These are phyloP conservation scores for Aproaerema taeniolella DNA, from an alignment of 2,888 invertebrate genomes.

Conservation along the genomic window DNA sequence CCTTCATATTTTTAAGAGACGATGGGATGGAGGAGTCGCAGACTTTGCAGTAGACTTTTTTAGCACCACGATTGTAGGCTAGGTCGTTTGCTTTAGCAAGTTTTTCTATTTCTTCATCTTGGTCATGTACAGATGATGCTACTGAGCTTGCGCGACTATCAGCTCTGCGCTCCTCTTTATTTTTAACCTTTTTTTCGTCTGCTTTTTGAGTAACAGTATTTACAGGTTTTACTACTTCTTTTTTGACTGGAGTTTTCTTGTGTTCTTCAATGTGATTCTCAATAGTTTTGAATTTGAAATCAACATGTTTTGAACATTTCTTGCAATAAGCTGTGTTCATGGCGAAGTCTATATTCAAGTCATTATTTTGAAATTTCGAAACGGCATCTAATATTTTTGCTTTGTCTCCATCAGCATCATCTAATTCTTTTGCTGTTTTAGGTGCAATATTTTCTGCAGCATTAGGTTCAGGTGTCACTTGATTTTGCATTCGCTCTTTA, in stretches of 20 bases:
- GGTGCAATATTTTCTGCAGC: background rate
- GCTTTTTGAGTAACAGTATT: background rate
- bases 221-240: background rate
- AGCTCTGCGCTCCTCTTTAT: slow-evolving; percentile 6
- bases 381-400: slow-evolving; percentile 25
- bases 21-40: slow-evolving; percentile 23
- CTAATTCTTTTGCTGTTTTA: slow-evolving; percentile 1
- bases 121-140: slow-evolving; percentile 10
- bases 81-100: slow-evolving; percentile 24
- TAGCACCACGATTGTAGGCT: slow-evolving; percentile 9
- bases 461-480: background rate
- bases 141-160: slow-evolving; percentile 8
- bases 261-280: slow-evolving; percentile 28
- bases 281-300: slow-evolving; percentile 22
- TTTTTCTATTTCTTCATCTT: slow-evolving; percentile 17
- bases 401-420: slow-evolving; percentile 14
- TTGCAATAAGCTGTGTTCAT: slow-evolving; percentile 28
- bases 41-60: slow-evolving; percentile 22
- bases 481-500: slow-evolving; percentile 17
- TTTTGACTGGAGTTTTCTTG: slow-evolving; percentile 16
- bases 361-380: slow-evolving; percentile 28
- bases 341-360: slow-evolving; percentile 32
- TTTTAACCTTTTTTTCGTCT: slow-evolving; percentile 4
- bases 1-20: slow-evolving; percentile 22
- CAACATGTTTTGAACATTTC: slow-evolving; percentile 26